Conservation (phyloP, 2,113 vertebrate genomes). For the Sander vitreus region DNA sequence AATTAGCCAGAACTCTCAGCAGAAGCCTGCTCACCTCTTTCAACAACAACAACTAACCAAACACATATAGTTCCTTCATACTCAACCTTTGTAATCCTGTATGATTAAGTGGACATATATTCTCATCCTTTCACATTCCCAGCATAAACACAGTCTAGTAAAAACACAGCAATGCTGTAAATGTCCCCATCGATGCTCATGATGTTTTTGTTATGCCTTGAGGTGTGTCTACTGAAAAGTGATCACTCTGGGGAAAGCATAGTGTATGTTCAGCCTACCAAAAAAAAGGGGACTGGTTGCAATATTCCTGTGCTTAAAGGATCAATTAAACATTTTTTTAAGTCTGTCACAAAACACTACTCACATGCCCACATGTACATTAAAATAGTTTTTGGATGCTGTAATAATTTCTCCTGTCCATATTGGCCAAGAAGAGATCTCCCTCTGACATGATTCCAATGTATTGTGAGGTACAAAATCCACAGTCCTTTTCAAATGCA, state of each 20-base stretch:
- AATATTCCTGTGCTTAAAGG: constrained; percentile 8
- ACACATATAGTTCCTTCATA: not conserved
- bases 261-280: not conserved
- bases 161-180: constrained; percentile 42
- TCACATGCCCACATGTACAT: not conserved
- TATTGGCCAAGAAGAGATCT: not conserved
- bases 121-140: constrained; percentile 22
- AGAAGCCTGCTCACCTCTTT: constrained; percentile 17
- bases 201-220: constrained; percentile 49
- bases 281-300: not conserved
- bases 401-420: not conserved
- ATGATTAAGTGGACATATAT: constrained; percentile 35
- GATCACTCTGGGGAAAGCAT: constrained; percentile 28
- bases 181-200: constrained; percentile 35
- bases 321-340: not conserved
- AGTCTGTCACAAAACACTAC: not conserved
- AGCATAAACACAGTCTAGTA: constrained; percentile 23
- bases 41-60: constrained; percentile 11
- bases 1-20: constrained; percentile 44
- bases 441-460: not conserved
- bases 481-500: not conserved
- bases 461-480: not conserved
- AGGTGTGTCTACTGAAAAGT: constrained; percentile 37
- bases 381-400: not conserved
- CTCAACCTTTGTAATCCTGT: constrained; percentile 22